Percentiles rank a stretch among this genome's conserved stretches.
Conservation (phyloP, 2,797 vertebrate genomes). For the Ctenochaetus hawaiiensis region DNA sequence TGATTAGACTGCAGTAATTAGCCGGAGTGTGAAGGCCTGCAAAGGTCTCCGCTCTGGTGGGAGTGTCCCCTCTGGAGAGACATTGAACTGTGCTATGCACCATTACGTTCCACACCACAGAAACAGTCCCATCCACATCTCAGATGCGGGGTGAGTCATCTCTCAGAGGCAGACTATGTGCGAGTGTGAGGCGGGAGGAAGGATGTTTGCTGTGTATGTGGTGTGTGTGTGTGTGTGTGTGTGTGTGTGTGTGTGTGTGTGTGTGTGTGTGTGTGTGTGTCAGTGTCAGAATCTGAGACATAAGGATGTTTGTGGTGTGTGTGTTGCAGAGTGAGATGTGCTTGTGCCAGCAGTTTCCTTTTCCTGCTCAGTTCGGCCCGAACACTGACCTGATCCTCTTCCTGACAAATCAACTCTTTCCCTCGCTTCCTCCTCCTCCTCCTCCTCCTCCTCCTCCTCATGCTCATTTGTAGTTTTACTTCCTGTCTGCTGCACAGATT, state of each 20-base stretch:
- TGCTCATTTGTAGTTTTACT: slow-evolving; percentile 34
- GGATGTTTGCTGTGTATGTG: slow-evolving; percentile 37
- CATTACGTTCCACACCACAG: slow-evolving; percentile 52
- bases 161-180: slow-evolving; percentile 52
- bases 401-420: slow-evolving; percentile 51
- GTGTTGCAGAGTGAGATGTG: slow-evolving; percentile 66
- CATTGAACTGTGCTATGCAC: slow-evolving; percentile 67
- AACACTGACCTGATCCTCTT: slow-evolving; percentile 57
- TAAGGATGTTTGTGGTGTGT: slow-evolving; percentile 62
- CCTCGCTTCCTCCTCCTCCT: slow-evolving; percentile 19
- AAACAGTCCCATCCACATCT: slow-evolving; percentile 61
- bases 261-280: slow-evolving; percentile 25
- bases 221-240: slow-evolving; percentile 44
- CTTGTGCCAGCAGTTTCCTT: slow-evolving; percentile 76
- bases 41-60: slow-evolving; percentile 75
- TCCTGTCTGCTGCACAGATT: slow-evolving; percentile 42
- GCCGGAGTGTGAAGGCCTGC: slow-evolving; percentile 77
- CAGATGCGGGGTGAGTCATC: slow-evolving; percentile 74
- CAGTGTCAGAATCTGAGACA: slow-evolving; percentile 33
- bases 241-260: slow-evolving; percentile 29
- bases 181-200: slow-evolving; percentile 40
- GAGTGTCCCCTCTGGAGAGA: slow-evolving; percentile 73
- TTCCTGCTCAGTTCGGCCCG: slow-evolving; percentile 61
- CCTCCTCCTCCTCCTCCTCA: slow-evolving; percentile 2
- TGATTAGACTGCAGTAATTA: slow-evolving; percentile 88